Percentiles rank a stretch among this genome's conserved stretches.
Evolutionary conservation across 53 echinoderm and acorn worm genomes (phyloP).

Genomic region (Holothuria leucospilota): DNA sequence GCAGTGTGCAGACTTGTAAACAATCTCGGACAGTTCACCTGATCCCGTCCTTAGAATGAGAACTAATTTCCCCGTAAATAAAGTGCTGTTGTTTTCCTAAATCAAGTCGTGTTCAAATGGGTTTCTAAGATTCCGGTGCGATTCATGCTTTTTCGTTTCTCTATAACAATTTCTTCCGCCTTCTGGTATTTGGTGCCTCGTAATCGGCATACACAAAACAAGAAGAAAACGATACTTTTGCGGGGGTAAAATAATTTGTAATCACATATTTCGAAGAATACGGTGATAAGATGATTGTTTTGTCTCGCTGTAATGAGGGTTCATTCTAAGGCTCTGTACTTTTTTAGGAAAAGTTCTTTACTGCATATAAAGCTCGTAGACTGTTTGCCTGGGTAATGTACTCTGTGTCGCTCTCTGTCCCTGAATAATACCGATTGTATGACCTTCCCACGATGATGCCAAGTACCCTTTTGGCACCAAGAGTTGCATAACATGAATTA

Average conservation of each 20-base stretch:
- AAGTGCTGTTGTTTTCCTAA: slow-evolving; percentile 36
- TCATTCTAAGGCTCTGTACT: background rate
- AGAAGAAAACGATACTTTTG: slow-evolving; percentile 28
- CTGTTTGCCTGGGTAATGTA: too few relatives aligned
- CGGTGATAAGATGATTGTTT: slow-evolving; percentile 54
- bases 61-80: slow-evolving; percentile 44
- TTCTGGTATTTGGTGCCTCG: slow-evolving; percentile 6
- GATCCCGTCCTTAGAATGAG: slow-evolving; percentile 4
- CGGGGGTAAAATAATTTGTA: slow-evolving; percentile 44
- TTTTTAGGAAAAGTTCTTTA: too few relatives aligned
- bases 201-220: slow-evolving; percentile 8
- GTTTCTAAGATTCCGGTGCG: background rate
- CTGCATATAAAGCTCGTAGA: too few relatives aligned
- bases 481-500: too few relatives aligned
- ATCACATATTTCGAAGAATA: slow-evolving; percentile 43
- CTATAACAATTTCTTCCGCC: slow-evolving; percentile 36
- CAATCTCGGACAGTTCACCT: background rate
- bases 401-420: too few relatives aligned
- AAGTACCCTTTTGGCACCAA: too few relatives aligned
- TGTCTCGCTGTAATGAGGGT: slow-evolving; percentile 21
- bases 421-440: too few relatives aligned
- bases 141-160: slow-evolving; percentile 21
- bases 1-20: background rate
- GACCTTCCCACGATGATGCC: too few relatives aligned
- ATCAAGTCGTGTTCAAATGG: background rate